These are phyloP conservation scores for Limnephilus lunatus DNA, from an alignment of 2,888 invertebrate genomes.

Conservation along the genomic window DNA sequence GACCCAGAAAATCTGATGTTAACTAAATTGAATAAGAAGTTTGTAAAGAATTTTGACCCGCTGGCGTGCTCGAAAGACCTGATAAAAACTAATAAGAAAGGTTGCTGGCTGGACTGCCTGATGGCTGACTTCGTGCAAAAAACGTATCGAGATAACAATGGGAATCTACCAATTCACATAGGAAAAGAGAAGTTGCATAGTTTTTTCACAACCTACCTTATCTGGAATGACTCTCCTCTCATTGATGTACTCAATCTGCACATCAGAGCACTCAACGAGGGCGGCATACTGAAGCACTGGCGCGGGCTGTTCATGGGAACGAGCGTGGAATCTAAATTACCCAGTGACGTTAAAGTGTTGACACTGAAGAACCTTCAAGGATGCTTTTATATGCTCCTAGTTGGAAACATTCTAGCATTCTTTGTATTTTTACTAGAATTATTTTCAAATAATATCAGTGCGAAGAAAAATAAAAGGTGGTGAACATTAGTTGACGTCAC, in stretches of 20 bases:
- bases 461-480: background rate
- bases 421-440: slow-evolving; percentile 45
- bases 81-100: slow-evolving; percentile 70
- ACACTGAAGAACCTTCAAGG: slow-evolving; percentile 53
- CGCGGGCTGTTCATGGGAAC: slow-evolving; percentile 11
- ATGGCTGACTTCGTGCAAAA: slow-evolving; percentile 71
- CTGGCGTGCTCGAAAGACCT: slow-evolving; percentile 71
- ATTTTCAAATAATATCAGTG: background rate
- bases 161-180: slow-evolving; percentile 74
- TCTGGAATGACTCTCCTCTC: slow-evolving; percentile 71
- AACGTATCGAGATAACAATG: slow-evolving; percentile 71
- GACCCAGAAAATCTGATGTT: slow-evolving; percentile 72
- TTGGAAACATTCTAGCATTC: slow-evolving; percentile 23
- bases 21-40: slow-evolving; percentile 71
- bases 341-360: slow-evolving; percentile 41
- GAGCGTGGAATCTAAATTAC: background rate
- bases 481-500: background rate
- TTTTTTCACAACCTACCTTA: slow-evolving; percentile 71
- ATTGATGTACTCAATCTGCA: slow-evolving; percentile 70
- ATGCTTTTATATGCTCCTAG: slow-evolving; percentile 45
- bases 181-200: slow-evolving; percentile 73
- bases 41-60: slow-evolving; percentile 70
- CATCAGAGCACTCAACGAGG: slow-evolving; percentile 71
- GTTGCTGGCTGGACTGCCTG: slow-evolving; percentile 75
- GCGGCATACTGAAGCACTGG: slow-evolving; percentile 74